phyloP scores from a whole-genome alignment of 2,888 invertebrate species.

The Tromatobia lineatoria region DNA sequence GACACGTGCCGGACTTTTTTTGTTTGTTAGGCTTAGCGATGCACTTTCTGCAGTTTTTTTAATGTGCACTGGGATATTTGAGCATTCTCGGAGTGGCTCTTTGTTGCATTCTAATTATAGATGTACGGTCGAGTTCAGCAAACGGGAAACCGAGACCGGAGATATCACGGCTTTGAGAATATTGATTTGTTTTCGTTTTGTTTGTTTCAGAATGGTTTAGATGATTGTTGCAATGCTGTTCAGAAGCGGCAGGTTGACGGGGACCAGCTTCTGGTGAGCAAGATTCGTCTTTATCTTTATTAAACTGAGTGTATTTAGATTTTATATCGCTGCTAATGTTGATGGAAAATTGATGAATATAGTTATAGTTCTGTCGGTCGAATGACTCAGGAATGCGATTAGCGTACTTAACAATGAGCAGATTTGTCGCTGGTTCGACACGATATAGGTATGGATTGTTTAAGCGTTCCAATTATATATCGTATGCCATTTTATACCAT shows the following conservation, averaged over 20 bases:
- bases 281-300: slow-evolving; percentile 1
- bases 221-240: slow-evolving; percentile 80
- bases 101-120: slow-evolving; percentile 49
- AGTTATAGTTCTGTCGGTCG: slow-evolving; percentile 3
- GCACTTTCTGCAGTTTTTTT: slow-evolving; percentile 8
- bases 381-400: slow-evolving; percentile 42
- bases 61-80: slow-evolving; percentile 19
- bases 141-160: not conserved
- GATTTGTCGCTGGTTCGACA: not conserved
- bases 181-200: slow-evolving; percentile 7
- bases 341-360: slow-evolving; percentile 3
- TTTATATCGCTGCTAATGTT: not conserved
- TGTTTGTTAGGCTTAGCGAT: not conserved
- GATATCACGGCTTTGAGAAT: not conserved
- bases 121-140: not conserved
- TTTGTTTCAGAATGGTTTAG: slow-evolving; percentile 80
- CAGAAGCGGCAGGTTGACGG: slow-evolving; percentile 82
- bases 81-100: slow-evolving; percentile 7
- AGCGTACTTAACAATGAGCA: not conserved
- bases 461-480: not conserved
- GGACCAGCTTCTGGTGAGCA: slow-evolving; percentile 82
- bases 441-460: not conserved
- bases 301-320: not conserved
- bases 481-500: too few relatives aligned
- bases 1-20: slow-evolving; percentile 28